These are phyloP conservation scores for Herpailurus yagouaroundi DNA, from an alignment of 2,113 vertebrate genomes.

Conservation along the genomic window DNA sequence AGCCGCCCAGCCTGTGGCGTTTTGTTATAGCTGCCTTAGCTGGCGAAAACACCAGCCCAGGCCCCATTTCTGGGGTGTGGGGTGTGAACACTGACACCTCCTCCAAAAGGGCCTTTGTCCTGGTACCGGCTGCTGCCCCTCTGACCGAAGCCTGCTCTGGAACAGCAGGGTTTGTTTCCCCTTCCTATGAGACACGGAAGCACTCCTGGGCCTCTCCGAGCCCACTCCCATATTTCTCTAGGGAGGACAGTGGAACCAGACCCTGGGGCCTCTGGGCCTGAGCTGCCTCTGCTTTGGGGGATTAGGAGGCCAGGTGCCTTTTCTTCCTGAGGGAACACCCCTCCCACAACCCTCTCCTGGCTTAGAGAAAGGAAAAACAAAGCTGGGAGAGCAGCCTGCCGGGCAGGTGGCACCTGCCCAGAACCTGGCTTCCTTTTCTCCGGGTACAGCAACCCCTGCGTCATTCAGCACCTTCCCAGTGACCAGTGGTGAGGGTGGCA, in stretches of 20 bases:
- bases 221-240: background rate
- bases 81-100: rapidly evolving
- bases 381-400: background rate
- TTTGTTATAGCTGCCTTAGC: background rate
- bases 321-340: background rate
- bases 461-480: background rate
- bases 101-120: background rate
- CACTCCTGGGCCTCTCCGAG: background rate
- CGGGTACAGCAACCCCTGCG: background rate
- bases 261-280: background rate
- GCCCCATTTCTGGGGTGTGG: background rate
- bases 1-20: background rate
- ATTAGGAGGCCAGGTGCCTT: background rate
- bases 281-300: background rate
- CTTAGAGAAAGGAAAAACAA: conserved; percentile 8
- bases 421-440: background rate
- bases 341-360: background rate
- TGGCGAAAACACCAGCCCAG: background rate
- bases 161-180: background rate
- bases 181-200: background rate
- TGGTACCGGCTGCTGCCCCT: background rate
- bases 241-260: background rate
- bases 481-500: background rate
- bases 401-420: background rate
- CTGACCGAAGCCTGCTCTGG: background rate